A percentile compares a stretch with the other conserved stretches of the same genome.
Evolutionary conservation across 2,113 vertebrate genomes (phyloP).

Genomic region (Epinephelus lanceolatus): DNA sequence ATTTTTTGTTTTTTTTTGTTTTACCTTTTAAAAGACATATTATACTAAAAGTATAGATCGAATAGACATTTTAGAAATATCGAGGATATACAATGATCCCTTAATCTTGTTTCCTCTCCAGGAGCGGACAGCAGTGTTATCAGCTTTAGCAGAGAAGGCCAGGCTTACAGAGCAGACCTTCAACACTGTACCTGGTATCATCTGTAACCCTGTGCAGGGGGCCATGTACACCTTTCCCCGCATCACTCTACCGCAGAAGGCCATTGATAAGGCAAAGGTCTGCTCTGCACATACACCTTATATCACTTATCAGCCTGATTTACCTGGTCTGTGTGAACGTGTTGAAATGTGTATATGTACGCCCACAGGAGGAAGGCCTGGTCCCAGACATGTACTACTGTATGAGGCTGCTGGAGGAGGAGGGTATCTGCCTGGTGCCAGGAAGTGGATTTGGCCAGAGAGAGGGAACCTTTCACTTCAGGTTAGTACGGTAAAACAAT

Average conservation of each 20-base stretch:
- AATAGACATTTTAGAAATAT: too few species aligned
- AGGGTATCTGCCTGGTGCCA: constrained; percentile 94
- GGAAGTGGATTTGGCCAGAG: constrained; percentile 94
- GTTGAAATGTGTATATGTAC: background rate
- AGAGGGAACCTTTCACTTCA: constrained; percentile 94
- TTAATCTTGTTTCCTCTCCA: constrained; percentile 54
- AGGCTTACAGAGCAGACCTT: constrained; percentile 88
- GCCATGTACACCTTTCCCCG: constrained; percentile 95
- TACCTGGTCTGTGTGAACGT: background rate
- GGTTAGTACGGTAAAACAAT: constrained; percentile 75
- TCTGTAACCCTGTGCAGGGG: constrained; percentile 93
- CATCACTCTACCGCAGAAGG: constrained; percentile 86
- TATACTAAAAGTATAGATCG: too few species aligned
- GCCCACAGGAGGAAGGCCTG: constrained; percentile 83
- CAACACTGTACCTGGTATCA: constrained; percentile 88
- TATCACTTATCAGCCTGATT: background rate
- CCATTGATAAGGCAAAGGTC: constrained; percentile 88
- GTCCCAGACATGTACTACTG: constrained; percentile 94
- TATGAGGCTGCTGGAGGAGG: constrained; percentile 91
- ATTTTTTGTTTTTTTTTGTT: too few species aligned
- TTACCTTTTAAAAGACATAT: too few species aligned
- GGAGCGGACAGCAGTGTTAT: constrained; percentile 88
- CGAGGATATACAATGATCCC: too few species aligned
- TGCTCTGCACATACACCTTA: background rate
- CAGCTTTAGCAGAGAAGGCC: constrained; percentile 87